Evolutionary conservation across 2,797 vertebrate species (phyloP), one percentile per base, ranked within the genome.

Genomic region (Kryptopterus vitreolus): DNA sequence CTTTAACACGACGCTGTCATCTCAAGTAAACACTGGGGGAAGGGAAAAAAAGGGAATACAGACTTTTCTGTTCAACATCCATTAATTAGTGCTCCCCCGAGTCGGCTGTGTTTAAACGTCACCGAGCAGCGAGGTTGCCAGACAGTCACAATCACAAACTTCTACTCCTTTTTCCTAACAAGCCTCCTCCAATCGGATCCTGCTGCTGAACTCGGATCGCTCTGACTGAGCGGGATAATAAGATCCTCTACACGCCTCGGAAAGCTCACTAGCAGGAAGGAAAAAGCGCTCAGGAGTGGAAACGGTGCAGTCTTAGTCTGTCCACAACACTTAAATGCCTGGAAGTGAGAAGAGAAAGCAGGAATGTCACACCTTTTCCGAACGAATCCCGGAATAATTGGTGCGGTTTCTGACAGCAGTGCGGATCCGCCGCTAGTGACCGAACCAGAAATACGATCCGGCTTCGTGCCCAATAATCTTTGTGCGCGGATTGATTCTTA

Each of bases 361-460:
- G 4, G 20, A 57, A 57, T 4, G 70, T 57, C 31, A 24, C 31
- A 57, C 22, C 20, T 2, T 35, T 73, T 22, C 38, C 11, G 35
- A 29, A 38, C 15, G 20, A 53, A 8, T 20, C 52, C 52, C 50
- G n/a, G 11, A 38, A 24, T 73, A 57, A 73, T 73, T 57, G 70
- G 52, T 73, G 69, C 22, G 10, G n/a, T n/a, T 73, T 57, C 29
- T 72, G 70, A 72, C 70, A 35, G 70, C 11, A n/a, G 70, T 15
- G 20, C 31, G 24, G 70, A 29, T 43, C 8, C 38, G 7, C 38
- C 35, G 52, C 18, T n/a, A 3, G 29, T 35, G 69, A 53, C 10
- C 33, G 69, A 8, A 33, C 33, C 48, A 48, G 26, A 26, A 69
- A 50, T 29, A 16, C 16, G 46, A 16, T 48, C 48, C n/a, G 38